Evolutionary conservation across 2,113 vertebrate species (phyloP).

Genomic region (Riparia riparia): DNA sequence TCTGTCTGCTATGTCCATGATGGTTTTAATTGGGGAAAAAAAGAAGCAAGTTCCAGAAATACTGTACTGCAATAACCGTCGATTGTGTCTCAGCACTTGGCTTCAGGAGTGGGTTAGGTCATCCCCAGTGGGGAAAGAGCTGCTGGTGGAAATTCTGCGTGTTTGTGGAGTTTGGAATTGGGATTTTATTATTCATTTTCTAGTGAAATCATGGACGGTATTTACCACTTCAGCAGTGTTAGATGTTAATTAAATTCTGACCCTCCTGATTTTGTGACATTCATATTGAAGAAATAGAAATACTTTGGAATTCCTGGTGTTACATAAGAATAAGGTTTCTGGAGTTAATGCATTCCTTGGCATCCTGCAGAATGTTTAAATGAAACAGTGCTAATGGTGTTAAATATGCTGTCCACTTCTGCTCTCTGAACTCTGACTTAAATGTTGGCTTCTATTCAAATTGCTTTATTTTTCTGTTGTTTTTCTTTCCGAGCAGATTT

Average conservation of each 20-base stretch:
- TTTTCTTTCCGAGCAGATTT: constrained; percentile 80
- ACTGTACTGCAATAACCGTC: background rate
- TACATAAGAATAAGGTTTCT: background rate
- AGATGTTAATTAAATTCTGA: background rate
- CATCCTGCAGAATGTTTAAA: background rate
- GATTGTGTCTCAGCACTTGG: background rate
- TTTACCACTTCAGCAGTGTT: background rate
- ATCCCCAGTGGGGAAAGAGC: background rate
- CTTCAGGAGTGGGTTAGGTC: background rate
- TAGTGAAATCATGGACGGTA: background rate
- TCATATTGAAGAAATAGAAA: background rate
- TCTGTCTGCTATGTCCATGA: background rate
- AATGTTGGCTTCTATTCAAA: background rate
- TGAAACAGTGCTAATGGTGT: background rate
- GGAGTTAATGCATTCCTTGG: background rate
- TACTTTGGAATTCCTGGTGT: background rate
- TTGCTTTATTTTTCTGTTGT: background rate
- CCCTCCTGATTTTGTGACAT: background rate
- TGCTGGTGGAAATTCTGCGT: background rate
- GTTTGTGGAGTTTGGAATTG: background rate
- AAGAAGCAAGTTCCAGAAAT: background rate
- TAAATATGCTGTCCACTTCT: background rate
- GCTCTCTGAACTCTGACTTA: background rate
- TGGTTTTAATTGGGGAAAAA: background rate
- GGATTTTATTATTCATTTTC: background rate